Percentiles rank a stretch among this genome's conserved stretches.
Evolutionary conservation across 2,113 vertebrate genomes (phyloP).

Genomic region (Hyla sarda): DNA sequence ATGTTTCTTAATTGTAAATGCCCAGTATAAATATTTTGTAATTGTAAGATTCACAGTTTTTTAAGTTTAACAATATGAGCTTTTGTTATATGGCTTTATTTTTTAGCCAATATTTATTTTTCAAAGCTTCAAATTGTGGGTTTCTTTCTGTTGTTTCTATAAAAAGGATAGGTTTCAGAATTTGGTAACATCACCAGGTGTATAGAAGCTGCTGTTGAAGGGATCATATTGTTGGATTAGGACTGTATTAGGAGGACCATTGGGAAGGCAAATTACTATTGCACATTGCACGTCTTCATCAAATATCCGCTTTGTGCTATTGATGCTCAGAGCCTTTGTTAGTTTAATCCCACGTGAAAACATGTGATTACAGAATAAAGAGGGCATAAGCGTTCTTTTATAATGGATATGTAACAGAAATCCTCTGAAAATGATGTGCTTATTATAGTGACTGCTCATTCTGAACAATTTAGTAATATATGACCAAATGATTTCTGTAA

Average conservation of each 20-base stretch:
- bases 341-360: constrained; percentile 66
- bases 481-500: constrained; percentile 25
- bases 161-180: constrained; percentile 31
- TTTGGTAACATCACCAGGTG: constrained; percentile 36
- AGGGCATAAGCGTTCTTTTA: constrained; percentile 49
- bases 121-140: background rate
- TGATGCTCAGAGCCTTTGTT: constrained; percentile 64
- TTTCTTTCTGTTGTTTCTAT: background rate
- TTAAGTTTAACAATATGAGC: too few relatives aligned
- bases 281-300: constrained; percentile 57
- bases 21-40: too few relatives aligned
- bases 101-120: background rate
- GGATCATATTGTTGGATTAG: constrained; percentile 47
- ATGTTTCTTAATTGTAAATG: too few relatives aligned
- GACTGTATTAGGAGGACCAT: constrained; percentile 56
- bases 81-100: background rate
- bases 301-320: constrained; percentile 64
- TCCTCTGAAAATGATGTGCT: constrained; percentile 35
- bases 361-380: constrained; percentile 67
- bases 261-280: constrained; percentile 65
- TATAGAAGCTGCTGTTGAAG: background rate
- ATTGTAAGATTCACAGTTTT: too few relatives aligned
- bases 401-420: constrained; percentile 40
- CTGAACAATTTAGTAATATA: constrained; percentile 28
- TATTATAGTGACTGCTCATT: constrained; percentile 42